phyloP scores from a whole-genome alignment of 1,140 invertebrate genomes.

The Magallana gigas region DNA sequence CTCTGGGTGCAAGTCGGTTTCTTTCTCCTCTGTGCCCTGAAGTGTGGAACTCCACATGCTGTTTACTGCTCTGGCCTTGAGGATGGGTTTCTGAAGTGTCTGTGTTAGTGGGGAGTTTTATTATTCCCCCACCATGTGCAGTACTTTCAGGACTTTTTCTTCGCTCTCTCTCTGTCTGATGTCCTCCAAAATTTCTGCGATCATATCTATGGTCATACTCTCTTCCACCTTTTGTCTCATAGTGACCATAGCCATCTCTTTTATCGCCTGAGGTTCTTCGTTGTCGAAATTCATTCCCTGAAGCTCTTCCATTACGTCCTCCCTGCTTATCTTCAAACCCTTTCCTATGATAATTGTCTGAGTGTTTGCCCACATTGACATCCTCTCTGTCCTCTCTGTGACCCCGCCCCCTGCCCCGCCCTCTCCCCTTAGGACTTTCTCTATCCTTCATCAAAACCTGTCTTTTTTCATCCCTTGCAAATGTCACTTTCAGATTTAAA shows the following conservation, averaged over 20 bases:
- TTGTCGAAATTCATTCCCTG: background rate
- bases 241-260: background rate
- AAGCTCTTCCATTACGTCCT: background rate
- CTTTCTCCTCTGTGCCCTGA: conserved; percentile 36
- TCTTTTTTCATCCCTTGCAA: conserved; percentile 54
- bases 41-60: background rate
- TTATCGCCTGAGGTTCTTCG: background rate
- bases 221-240: conserved; percentile 16
- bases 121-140: conserved; percentile 60
- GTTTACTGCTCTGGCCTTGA: background rate
- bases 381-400: conserved; percentile 33
- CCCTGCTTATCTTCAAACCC: background rate
- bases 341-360: conserved; percentile 37
- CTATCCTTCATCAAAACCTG: conserved; percentile 50
- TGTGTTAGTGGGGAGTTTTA: conserved; percentile 61
- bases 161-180: conserved; percentile 18
- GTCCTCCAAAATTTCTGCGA: conserved; percentile 8
- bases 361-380: background rate
- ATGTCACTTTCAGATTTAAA: conserved; percentile 54
- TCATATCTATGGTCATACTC: conserved; percentile 9
- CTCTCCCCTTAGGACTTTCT: conserved; percentile 52
- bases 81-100: background rate
- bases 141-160: conserved; percentile 16
- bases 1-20: background rate
- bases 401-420: conserved; percentile 39